Evolutionary conservation across 2,888 invertebrate genomes (phyloP), one percentile per base, ranked within the genome.

Genomic region (Drosophila quinaria): DNA sequence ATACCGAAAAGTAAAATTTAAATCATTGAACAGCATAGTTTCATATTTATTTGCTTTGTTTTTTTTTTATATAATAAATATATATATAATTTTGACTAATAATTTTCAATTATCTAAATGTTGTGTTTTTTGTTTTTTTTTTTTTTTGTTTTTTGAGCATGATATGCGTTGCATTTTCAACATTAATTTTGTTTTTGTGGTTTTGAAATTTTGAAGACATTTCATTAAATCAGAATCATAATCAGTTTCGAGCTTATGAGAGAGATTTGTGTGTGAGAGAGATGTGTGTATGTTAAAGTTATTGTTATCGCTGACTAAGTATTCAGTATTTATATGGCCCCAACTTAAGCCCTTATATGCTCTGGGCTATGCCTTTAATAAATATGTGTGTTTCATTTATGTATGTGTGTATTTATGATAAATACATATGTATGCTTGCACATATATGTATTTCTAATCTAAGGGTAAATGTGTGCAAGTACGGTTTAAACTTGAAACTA

Each of bases 41-140:
- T 80, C 74, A 80, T 85, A 77, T 78, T 89, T 72, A 35, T 22
- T 69, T 70, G 33, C 37, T 59, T 51, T 76, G 71, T 67, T 69
- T 67, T 69, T 42, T 41, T 55, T 49, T 74, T 61, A 47, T 69
- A 66, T 74, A 69, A 69, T 69, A 58, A 66, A 35, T 66, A 59
- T 76, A 58, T 76, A 72, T 78, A 89, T 87, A 89, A 91, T 91
- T 92, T 91, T 86, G 91, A 89, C 91, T 92, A 91, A 89, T 80
- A 89, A 89, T 89, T 89, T 90, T 82, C 76, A 91, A 89, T 91
- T 91, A 91, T 83, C 91, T 91, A 90, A 91, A 89, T 62, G 55
- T 72, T 83, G 55, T 79, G 50, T 68, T 63, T 61, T 80, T 70
- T 70, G 47, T 66, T 54, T 74, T 78, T 63, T 59, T 35, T 44